Evolutionary conservation across 2,888 invertebrate genomes (phyloP), one percentile per base, ranked within the genome.

Genomic region (Protodeltote pygarga): DNA sequence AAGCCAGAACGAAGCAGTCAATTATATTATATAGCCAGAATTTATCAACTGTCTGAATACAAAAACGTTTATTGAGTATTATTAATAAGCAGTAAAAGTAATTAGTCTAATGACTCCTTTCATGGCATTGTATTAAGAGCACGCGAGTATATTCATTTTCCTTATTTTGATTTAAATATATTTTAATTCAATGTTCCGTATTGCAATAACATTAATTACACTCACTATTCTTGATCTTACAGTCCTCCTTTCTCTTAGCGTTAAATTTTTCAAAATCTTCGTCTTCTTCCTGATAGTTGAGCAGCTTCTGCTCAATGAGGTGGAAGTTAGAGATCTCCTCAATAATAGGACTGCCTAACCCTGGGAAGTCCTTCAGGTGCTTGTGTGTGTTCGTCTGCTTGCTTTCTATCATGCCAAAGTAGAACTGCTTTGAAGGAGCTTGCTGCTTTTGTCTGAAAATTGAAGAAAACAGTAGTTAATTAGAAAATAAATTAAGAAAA

Each of bases 361-460:
- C 91, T 0, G 90, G 90, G 64, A 92, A 92, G 63, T 91, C 91
- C 40, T 87, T 91, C 2, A 88, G 59, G 41, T 87, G 82, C 20
- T 92, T 87, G 16, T 79, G 73, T 0, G 75, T 63, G 29, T 81
- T 78, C 0, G 81, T 65, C 33, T 87, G 87, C 32, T 87, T 86
- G 60, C 84, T 87, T 61, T 94, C 93, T 57, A 94, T 94, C 96
- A 96, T 96, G 21, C 96, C 96, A 74, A 96, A 96, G 85, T 96
- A 96, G 82, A 96, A 96, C 44, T 92, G 91, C 39, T 91, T 92
- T 0, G 90, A 90, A 32, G 91, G 91, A 2, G 83, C 73, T 13
- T 77, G 55, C 47, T 83, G 67, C 6, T 81, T 85, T 64, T 74
- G 75, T 40, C 87, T 89, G 66, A 75, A 75, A 40, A 10, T 0